Base-by-base conservation (phyloP, 2,888 invertebrate species). In the Tetrapedia diversipes region DNA sequence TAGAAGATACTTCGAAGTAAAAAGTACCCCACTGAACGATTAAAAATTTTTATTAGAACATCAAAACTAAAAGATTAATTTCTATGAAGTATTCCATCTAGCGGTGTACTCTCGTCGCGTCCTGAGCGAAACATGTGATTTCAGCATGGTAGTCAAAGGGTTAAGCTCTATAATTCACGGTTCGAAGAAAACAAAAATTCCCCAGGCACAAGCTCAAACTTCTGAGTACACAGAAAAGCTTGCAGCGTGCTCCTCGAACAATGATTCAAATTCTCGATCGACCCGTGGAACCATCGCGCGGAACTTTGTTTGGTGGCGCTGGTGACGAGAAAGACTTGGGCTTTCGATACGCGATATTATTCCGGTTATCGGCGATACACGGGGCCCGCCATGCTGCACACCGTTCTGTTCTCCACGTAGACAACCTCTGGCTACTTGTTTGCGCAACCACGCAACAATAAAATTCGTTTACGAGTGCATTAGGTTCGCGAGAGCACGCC, bases 401-500 rank as follows among this genome's bases (percentile, higher is more conserved):
- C 41, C 57, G 59, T 65, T 76, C 73, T 74, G 77, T 81, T 82
- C 83, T 81, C 54, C 71, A 32, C 49, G 67, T 29, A 34, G 54
- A 19, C 79, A 70, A 32, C 24, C 69, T 67, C 63, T 69, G 57
- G 68, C 65, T 75, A 64, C 79, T 78, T 75, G 80, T 83, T 84
- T 80, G 79, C 82, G 82, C 80, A 83, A 86, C 79, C 72, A 72
- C 69, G 74, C 84, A 78, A 83, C 86, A 86, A 83, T 86, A 86
- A 86, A 86, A 86, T 86, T 86, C 84, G 85, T 86, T 84, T 79
- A 85, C 80, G 86, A 82, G 78, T 80, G 59, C 77, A 80, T 84
- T 78, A 79, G 77, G 78, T 67, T 65, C 72, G 75, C 78, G 69
- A 53, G 63, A 53, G 63, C 70, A 65, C 59, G 73, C 79, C 73